Conservation (phyloP, 2,113 vertebrate species). For the Pelodiscus sinensis region DNA sequence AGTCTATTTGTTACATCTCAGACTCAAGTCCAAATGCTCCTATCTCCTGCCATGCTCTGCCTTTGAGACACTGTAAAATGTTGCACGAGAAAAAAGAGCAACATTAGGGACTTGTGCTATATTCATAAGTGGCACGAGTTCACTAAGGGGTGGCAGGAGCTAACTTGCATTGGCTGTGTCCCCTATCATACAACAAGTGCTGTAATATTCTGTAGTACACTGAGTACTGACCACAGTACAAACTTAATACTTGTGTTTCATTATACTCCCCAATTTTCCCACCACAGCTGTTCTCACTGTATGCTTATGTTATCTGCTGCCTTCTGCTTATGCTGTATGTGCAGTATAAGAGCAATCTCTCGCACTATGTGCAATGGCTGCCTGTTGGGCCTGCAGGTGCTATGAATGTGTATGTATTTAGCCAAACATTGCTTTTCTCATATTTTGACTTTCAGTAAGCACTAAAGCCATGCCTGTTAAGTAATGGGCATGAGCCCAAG, state of each 20-base stretch:
- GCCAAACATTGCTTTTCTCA: rapidly evolving
- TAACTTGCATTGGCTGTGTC: background rate
- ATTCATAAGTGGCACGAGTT: background rate
- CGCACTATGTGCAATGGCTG: background rate
- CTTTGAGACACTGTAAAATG: slow-evolving; percentile 17
- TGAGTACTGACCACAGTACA: background rate
- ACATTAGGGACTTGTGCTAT: background rate
- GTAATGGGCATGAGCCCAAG: background rate
- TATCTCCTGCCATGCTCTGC: background rate
- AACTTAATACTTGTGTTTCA: background rate
- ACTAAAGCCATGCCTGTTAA: background rate
- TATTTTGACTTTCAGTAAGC: background rate
- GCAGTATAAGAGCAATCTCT: background rate
- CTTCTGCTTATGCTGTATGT: background rate
- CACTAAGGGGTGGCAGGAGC: background rate
- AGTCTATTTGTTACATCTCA: background rate
- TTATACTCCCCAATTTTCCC: background rate
- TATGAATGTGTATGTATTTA: background rate
- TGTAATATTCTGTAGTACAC: background rate
- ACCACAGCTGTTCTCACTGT: background rate
- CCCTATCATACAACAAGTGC: background rate
- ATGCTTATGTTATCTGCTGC: background rate
- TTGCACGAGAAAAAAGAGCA: background rate
- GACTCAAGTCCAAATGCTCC: background rate
- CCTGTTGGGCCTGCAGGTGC: background rate